Conservation (phyloP, 1,140 invertebrate genomes). For the Apocrypta bakeri region DNA sequence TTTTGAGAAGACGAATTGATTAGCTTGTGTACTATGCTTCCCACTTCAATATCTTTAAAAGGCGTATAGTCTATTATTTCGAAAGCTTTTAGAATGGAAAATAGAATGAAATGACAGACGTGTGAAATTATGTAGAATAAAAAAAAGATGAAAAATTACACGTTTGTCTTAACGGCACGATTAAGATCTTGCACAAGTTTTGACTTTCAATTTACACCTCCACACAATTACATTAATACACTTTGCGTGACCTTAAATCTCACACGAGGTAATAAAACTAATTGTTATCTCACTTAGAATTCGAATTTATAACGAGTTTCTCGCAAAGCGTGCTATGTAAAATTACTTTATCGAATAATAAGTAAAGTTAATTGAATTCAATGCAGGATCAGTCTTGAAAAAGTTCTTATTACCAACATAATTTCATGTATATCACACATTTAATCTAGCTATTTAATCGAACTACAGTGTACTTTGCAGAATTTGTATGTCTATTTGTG, state of each 20-base stretch:
- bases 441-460: too few species aligned
- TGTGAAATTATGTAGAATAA: background rate
- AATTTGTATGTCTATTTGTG: too few species aligned
- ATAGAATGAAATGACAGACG: background rate
- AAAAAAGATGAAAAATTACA: background rate
- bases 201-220: slow-evolving; percentile 13
- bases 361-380: too few species aligned
- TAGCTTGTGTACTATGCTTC: background rate
- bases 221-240: background rate
- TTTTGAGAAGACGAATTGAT: background rate
- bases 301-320: background rate
- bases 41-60: background rate
- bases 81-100: background rate
- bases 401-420: too few species aligned
- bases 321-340: too few species aligned
- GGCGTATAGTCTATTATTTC: background rate
- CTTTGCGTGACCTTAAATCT: background rate
- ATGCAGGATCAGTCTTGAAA: too few species aligned
- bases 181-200: background rate
- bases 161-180: background rate
- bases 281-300: background rate
- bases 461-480: too few species aligned
- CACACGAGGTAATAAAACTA: background rate
- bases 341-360: too few species aligned
- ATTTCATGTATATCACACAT: too few species aligned